Evolutionary conservation across 1,140 invertebrate genomes (phyloP).

Genomic region (Brachionus rotundiformis): DNA sequence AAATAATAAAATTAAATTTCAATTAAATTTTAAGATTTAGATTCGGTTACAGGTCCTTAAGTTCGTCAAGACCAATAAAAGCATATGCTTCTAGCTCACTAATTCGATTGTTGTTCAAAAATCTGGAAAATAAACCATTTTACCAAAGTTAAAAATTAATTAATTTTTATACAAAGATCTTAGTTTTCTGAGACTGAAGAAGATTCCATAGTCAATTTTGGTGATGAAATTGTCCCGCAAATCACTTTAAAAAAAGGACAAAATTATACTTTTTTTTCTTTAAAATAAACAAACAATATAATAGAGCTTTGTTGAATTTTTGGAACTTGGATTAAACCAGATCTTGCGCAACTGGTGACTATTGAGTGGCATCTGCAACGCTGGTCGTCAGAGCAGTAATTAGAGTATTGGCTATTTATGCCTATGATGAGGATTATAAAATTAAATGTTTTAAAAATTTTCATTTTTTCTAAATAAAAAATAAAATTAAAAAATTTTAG

Average conservation of each 20-base stretch:
- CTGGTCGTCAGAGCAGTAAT: neutral
- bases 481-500: neutral
- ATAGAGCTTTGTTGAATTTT: constrained; percentile 9
- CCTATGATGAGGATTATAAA: neutral
- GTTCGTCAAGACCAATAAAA: constrained; percentile 11
- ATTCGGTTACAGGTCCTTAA: neutral
- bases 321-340: neutral
- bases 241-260: neutral
- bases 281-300: neutral
- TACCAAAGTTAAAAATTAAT: neutral
- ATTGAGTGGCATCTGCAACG: constrained; percentile 18
- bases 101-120: constrained; percentile 25
- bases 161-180: neutral
- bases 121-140: neutral
- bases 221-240: neutral
- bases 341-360: neutral
- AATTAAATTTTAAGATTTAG: neutral
- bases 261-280: neutral
- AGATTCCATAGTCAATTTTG: constrained; percentile 32
- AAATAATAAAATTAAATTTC: neutral
- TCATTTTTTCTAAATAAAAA: neutral
- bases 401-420: neutral
- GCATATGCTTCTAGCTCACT: neutral
- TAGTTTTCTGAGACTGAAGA: neutral
- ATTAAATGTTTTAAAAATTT: neutral